Evolutionary conservation across 2,888 invertebrate genomes (phyloP).

Genomic region (Leptinotarsa tumamoca): DNA sequence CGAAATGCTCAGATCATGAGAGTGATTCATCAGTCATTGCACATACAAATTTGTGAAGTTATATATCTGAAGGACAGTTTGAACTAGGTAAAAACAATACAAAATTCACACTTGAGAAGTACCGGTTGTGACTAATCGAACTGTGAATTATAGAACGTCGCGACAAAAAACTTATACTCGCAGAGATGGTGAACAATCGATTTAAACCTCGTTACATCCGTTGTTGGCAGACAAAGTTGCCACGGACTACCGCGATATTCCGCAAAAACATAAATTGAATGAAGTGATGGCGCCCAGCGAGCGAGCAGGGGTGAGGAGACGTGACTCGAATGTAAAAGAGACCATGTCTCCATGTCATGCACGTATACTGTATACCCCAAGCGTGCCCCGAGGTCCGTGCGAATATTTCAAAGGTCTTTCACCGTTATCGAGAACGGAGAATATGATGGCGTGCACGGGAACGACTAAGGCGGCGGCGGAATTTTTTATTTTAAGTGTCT

Average conservation of each 20-base stretch:
- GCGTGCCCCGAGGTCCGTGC: slow-evolving; percentile 3
- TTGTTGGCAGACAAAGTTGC: not conserved
- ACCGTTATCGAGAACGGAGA: slow-evolving; percentile 12
- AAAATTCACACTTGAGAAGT: no score
- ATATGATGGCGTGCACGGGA: not conserved
- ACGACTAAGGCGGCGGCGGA: not conserved
- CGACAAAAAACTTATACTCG: no score
- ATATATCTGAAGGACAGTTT: no score
- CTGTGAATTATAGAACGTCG: no score
- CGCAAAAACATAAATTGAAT: not conserved
- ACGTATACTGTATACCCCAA: not conserved
- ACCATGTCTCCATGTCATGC: not conserved
- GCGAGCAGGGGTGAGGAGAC: not conserved
- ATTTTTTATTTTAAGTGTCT: no score
- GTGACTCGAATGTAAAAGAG: not conserved
- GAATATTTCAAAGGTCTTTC: slow-evolving; percentile 9
- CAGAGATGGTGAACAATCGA: not conserved
- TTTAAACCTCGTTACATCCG: not conserved
- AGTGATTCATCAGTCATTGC: no score
- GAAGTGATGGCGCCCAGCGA: slow-evolving; percentile 2
- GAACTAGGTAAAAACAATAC: no score
- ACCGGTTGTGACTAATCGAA: no score
- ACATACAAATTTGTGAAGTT: no score
- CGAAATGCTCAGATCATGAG: no score
- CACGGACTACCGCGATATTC: not conserved